Percentiles rank a stretch among this genome's conserved stretches.
Evolutionary conservation across 2,888 invertebrate genomes (phyloP).

Genomic region (Luffia ferchaultella): DNA sequence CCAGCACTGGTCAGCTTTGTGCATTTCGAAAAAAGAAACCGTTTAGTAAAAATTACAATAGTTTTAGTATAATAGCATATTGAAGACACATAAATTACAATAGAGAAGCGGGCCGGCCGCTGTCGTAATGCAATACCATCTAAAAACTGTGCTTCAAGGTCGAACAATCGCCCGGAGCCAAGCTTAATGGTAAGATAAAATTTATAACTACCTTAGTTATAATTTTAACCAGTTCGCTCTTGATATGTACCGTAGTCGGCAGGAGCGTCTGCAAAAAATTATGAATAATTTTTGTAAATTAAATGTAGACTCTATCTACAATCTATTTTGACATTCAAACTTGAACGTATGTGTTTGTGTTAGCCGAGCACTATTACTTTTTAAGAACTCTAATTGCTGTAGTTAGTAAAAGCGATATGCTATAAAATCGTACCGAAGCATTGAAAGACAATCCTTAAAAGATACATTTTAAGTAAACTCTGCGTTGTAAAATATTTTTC

Average conservation of each 20-base stretch:
- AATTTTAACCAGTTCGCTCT: conserved; percentile 27
- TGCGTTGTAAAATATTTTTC: too few relatives aligned
- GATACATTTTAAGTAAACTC: too few relatives aligned
- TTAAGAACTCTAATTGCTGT: too few relatives aligned
- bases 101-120: conserved; percentile 25
- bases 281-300: too few relatives aligned
- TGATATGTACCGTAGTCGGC: conserved; percentile 11
- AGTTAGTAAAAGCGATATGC: too few relatives aligned
- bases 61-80: too few relatives aligned
- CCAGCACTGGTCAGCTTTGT: background rate
- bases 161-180: conserved; percentile 23
- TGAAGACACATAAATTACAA: conserved; percentile 25
- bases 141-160: conserved; percentile 30
- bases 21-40: background rate
- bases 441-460: too few relatives aligned
- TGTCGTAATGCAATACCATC: conserved; percentile 20
- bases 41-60: background rate
- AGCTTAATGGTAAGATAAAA: conserved; percentile 32
- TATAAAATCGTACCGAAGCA: too few relatives aligned
- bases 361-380: too few relatives aligned
- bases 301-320: too few relatives aligned
- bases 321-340: too few relatives aligned
- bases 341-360: too few relatives aligned
- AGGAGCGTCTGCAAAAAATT: conserved; percentile 14
- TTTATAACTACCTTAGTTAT: conserved; percentile 38